Evolutionary conservation across 2,888 invertebrate genomes (phyloP), one percentile per base, ranked within the genome.

Genomic region (Tetragonula carbonaria): DNA sequence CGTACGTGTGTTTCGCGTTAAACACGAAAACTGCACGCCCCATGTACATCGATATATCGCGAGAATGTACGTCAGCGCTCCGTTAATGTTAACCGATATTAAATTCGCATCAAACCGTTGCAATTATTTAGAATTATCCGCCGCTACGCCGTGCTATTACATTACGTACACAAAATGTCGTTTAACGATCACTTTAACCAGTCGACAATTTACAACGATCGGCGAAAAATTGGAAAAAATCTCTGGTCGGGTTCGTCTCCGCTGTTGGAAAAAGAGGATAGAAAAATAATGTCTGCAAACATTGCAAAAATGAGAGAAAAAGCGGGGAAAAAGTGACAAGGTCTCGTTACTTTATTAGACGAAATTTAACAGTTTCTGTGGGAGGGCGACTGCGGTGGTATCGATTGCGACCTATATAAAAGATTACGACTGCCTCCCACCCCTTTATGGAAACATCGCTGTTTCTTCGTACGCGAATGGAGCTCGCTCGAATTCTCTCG

Each of bases 361-460:
- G 53, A 84, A 84, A 84, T 80, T 84, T 71, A 80, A 84, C 75
- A 84, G 85, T 84, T 80, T 74, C 65, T 45, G 71, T 77, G 72
- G 51, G 55, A 74, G 85, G 65, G 62, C 51, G 74, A 51, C 74
- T 62, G 71, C 73, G 70, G 74, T 62, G 63, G n/a, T 76, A 86
- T 86, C 76, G 86, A 86, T 86, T 78, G 86, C 78, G 82, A 86
- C 85, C 86, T 82, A 86, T 72, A 86, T 85, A 85, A 86, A 84
- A 78, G 78, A 79, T 82, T 84, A 77, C 72, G 68, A 78, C 55
- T 55, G 14, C 53, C 63, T n/a, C 28, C 66, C 51, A 13, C 50
- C 13, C 55, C 51, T 70, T 85, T 70, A 67, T 71, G 23, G 85
- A 70, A 80, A 80, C 67, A 76, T 73, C 62, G 59, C 18, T 21